A percentile compares a stretch with the other conserved stretches of the same genome.
Evolutionary conservation across 2,797 vertebrate species (phyloP).

Genomic region (Melanotaenia trifasciata): DNA sequence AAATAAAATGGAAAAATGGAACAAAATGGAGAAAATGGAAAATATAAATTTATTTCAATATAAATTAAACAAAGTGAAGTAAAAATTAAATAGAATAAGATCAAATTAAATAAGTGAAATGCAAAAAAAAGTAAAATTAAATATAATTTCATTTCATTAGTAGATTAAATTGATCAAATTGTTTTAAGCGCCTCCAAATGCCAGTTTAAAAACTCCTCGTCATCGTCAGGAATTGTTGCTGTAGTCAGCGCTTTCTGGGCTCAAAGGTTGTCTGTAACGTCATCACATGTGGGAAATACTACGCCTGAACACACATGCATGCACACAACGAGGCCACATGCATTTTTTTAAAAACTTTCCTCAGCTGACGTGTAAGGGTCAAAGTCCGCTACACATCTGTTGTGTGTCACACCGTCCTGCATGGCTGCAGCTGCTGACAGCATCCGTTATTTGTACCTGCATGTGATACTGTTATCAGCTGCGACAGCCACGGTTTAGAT

Average conservation of each 20-base stretch:
- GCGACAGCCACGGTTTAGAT: neutral
- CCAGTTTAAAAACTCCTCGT: too few relatives aligned
- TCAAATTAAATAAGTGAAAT: too few relatives aligned
- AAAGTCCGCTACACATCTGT: constrained; percentile 70
- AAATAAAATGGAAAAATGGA: too few relatives aligned
- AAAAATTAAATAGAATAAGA: too few relatives aligned
- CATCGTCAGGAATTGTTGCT: too few relatives aligned
- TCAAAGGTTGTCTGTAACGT: constrained; percentile 38
- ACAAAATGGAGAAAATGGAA: too few relatives aligned
- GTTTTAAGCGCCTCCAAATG: neutral
- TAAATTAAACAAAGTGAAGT: too few relatives aligned
- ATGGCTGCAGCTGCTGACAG: constrained; percentile 8
- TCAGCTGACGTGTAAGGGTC: constrained; percentile 52
- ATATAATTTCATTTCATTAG: too few relatives aligned
- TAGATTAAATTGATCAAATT: too few relatives aligned
- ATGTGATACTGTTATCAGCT: constrained; percentile 24
- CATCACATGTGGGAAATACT: constrained; percentile 63
- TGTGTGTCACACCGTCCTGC: constrained; percentile 55
- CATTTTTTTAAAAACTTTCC: neutral
- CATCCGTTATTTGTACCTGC: constrained; percentile 20
- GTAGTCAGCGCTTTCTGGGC: constrained; percentile 3
- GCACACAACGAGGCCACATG: constrained; percentile 31
- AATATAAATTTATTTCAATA: too few relatives aligned
- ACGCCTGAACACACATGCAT: constrained; percentile 57
- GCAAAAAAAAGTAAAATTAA: too few relatives aligned